Evolutionary conservation across 2,113 vertebrate species (phyloP).

Genomic region (Alouatta palliata): DNA sequence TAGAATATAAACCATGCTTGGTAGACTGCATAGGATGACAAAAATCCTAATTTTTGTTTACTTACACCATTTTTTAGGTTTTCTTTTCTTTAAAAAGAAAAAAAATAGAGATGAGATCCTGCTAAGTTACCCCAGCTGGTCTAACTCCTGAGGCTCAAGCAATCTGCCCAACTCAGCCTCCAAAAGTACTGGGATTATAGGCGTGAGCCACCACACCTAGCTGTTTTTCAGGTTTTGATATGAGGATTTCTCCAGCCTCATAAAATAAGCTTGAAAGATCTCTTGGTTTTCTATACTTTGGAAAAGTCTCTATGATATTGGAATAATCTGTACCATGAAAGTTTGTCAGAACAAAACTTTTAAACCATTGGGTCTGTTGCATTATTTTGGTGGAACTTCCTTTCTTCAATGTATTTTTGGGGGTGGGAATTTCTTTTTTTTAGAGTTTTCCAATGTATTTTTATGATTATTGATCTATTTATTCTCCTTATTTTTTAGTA

Average conservation of each 20-base stretch:
- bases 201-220: no score
- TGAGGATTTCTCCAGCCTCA: neutral
- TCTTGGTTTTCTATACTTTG: neutral
- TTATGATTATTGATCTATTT: neutral
- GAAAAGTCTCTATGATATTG: neutral
- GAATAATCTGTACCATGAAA: neutral
- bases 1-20: neutral
- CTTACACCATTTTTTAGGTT: neutral
- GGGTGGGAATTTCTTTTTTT: neutral
- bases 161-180: no score
- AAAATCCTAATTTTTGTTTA: neutral
- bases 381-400: neutral
- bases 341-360: neutral
- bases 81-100: no score
- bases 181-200: no score
- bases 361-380: neutral
- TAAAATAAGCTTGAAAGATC: neutral
- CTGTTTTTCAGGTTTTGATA: neutral
- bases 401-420: neutral
- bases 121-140: no score
- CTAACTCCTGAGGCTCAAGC: no score
- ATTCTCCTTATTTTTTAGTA: neutral
- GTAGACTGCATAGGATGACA: neutral
- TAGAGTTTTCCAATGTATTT: neutral
- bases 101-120: no score